Evolutionary conservation across 2,888 invertebrate species (phyloP).

Genomic region (Eupithecia subfuscata): DNA sequence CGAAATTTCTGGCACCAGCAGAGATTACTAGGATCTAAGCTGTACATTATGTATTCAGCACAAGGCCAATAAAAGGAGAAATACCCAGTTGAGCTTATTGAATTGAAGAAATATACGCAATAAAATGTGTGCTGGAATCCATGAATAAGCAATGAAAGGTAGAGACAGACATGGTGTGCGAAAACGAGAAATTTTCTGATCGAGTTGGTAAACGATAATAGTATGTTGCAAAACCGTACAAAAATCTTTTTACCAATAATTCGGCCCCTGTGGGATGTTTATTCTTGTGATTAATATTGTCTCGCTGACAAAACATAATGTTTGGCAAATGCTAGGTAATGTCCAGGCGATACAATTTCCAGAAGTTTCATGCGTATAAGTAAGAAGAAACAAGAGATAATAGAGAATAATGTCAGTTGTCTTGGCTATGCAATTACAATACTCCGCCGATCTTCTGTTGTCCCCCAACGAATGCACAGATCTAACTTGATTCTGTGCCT

Average conservation of each 20-base stretch:
- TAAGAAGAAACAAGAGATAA: no score
- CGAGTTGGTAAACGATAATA: not conserved
- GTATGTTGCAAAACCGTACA: not conserved
- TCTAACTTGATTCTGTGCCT: no score
- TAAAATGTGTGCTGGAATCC: slow-evolving; percentile 4
- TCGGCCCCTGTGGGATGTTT: not conserved
- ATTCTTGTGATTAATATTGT: no score
- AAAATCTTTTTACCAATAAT: not conserved
- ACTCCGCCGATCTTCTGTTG: not conserved
- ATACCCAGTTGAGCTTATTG: slow-evolving; percentile 25
- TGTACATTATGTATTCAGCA: slow-evolving; percentile 39
- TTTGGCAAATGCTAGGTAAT: no score
- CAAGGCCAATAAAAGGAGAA: slow-evolving; percentile 36
- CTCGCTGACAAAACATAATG: no score
- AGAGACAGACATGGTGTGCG: not conserved
- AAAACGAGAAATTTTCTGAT: not conserved
- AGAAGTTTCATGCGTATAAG: no score
- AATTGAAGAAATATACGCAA: slow-evolving; percentile 21
- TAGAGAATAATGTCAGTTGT: not conserved
- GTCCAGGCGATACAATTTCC: no score
- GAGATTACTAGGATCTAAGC: slow-evolving; percentile 35
- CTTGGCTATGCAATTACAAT: not conserved
- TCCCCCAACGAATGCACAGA: no score
- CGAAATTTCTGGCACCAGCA: slow-evolving; percentile 37
- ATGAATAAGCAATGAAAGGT: slow-evolving; percentile 5